phyloP scores from a whole-genome alignment of 1,140 invertebrate genomes.

The Drosophila equinoxialis region DNA sequence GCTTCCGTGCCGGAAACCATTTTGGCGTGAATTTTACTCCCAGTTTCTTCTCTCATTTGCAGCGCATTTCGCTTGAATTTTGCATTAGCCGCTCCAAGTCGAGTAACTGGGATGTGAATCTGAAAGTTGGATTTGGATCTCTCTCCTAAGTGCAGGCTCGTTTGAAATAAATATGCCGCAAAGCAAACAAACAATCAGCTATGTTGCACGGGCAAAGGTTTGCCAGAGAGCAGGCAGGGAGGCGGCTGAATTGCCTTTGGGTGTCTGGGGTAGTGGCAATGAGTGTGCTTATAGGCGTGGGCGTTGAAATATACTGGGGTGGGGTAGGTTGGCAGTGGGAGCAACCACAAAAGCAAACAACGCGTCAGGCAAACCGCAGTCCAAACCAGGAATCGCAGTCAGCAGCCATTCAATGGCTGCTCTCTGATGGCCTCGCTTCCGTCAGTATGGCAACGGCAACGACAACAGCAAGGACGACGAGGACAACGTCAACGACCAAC shows the following conservation, averaged over 20 bases:
- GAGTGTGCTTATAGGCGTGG: conserved; percentile 14
- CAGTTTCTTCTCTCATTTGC: conserved; percentile 66
- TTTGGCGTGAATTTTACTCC: conserved; percentile 67
- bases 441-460: conserved; percentile 69
- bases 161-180: conserved; percentile 81
- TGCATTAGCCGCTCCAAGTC: conserved; percentile 57
- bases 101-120: conserved; percentile 10
- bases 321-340: conserved; percentile 5
- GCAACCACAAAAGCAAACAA: conserved; percentile 63
- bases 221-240: background rate
- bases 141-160: conserved; percentile 71
- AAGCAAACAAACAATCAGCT: conserved; percentile 75
- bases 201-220: conserved; percentile 40
- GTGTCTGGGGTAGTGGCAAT: conserved; percentile 17
- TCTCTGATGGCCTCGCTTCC: conserved; percentile 72
- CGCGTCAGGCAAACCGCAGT: conserved; percentile 70
- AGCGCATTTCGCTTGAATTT: conserved; percentile 78
- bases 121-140: conserved; percentile 7
- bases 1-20: conserved; percentile 79
- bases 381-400: conserved; percentile 40
- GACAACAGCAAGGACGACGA: conserved; percentile 22
- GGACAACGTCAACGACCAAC: conserved; percentile 61
- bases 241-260: background rate
- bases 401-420: conserved; percentile 65
- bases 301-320: background rate